These are phyloP conservation scores for Ostrea edulis DNA, from an alignment of 1,140 invertebrate genomes.

Conservation along the genomic window DNA sequence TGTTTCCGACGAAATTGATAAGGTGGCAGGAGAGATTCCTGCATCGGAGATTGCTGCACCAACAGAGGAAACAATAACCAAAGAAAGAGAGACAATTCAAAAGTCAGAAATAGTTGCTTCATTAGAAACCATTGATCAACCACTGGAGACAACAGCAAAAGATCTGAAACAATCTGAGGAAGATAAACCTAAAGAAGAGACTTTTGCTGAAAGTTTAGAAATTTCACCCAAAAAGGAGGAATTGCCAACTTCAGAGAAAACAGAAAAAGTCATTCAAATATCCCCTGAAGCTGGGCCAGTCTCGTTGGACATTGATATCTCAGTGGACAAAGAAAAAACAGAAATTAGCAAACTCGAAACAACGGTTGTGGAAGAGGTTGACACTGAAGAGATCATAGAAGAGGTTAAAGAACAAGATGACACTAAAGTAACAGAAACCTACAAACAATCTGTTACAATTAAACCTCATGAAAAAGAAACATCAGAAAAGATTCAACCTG, in stretches of 20 bases:
- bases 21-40: slow-evolving; percentile 17
- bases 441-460: slow-evolving; percentile 11
- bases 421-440: not conserved
- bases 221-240: slow-evolving; percentile 44
- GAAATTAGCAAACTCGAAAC: slow-evolving; percentile 23
- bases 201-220: slow-evolving; percentile 22
- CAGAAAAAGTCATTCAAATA: not conserved
- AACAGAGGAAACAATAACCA: not conserved
- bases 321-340: slow-evolving; percentile 25
- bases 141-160: too few species aligned
- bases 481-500: slow-evolving; percentile 15
- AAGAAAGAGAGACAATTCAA: not conserved
- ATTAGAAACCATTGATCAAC: too few species aligned
- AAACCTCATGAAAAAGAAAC: slow-evolving; percentile 10
- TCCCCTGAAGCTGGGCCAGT: not conserved
- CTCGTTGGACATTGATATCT: slow-evolving; percentile 18
- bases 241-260: not conserved
- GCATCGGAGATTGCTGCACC: not conserved
- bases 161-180: too few species aligned
- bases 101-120: too few species aligned
- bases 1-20: slow-evolving; percentile 19
- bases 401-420: slow-evolving; percentile 23
- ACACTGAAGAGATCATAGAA: slow-evolving; percentile 14
- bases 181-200: too few species aligned
- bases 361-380: not conserved